A percentile compares a stretch with the other conserved stretches of the same genome.
Conservation (phyloP, 2,888 invertebrate genomes). For the Lacanobia oleracea region DNA sequence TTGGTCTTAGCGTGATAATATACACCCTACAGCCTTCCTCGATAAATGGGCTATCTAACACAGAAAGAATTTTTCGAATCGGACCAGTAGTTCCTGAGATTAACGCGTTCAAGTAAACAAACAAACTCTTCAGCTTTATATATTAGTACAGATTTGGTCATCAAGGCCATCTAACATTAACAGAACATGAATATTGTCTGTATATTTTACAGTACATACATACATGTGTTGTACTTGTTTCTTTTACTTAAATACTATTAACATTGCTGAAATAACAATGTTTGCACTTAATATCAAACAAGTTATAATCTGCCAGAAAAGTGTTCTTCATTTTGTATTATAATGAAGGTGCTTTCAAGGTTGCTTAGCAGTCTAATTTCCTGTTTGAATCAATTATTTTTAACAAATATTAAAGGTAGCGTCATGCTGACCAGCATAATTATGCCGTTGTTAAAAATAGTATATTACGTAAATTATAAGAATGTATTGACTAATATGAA, state of each 20-base stretch:
- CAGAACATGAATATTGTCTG: neutral
- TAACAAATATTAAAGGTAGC: slow-evolving; percentile 16
- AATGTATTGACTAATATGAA: neutral
- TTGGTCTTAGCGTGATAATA: too few relatives aligned
- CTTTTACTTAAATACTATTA: neutral
- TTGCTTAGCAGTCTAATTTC: slow-evolving; percentile 37
- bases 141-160: too few relatives aligned
- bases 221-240: neutral
- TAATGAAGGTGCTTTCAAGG: slow-evolving; percentile 45
- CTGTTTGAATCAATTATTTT: slow-evolving; percentile 47
- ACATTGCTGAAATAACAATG: slow-evolving; percentile 4
- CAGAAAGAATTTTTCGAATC: too few relatives aligned
- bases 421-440: slow-evolving; percentile 26
- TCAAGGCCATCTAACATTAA: slow-evolving; percentile 3
- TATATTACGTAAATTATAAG: neutral
- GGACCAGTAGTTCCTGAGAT: too few relatives aligned
- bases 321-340: slow-evolving; percentile 20
- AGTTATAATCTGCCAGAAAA: slow-evolving; percentile 30
- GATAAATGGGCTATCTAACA: too few relatives aligned
- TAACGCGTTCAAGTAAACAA: too few relatives aligned
- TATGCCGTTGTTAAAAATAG: slow-evolving; percentile 1
- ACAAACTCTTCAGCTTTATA: too few relatives aligned
- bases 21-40: too few relatives aligned
- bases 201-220: slow-evolving; percentile 11
- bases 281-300: slow-evolving; percentile 13